A percentile compares a stretch with the other conserved stretches of the same genome.
phyloP scores from a whole-genome alignment of 2,113 vertebrate species.

The Motacilla tschutschensis region DNA sequence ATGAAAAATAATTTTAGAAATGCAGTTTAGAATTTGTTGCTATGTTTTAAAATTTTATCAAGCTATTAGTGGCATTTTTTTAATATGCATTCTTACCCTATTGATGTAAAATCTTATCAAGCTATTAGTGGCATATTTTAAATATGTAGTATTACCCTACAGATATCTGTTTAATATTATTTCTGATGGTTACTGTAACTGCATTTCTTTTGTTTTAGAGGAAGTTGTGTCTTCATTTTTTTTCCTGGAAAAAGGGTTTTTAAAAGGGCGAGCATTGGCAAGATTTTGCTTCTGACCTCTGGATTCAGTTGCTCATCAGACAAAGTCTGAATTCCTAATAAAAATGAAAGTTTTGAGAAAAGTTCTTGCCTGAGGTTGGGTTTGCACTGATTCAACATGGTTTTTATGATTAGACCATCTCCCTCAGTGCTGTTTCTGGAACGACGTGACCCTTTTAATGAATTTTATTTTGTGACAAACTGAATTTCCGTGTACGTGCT shows the following conservation, averaged over 20 bases:
- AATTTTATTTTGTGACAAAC: neutral
- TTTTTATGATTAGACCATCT: neutral
- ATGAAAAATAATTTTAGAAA: neutral
- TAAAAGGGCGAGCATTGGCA: neutral
- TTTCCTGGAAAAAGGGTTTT: neutral
- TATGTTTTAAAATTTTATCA: neutral
- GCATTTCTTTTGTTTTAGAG: neutral
- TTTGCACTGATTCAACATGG: neutral
- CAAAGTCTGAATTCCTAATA: neutral
- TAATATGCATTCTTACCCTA: neutral
- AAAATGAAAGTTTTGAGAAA: neutral
- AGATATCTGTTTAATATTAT: neutral
- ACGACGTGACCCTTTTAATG: neutral
- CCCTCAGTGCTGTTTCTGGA: neutral
- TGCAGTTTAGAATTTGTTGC: neutral
- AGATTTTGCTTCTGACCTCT: neutral
- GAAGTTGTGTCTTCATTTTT: neutral
- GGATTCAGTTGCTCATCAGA: neutral
- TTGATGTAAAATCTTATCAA: neutral
- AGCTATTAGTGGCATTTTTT: neutral
- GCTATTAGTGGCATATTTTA: neutral
- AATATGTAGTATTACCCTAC: neutral
- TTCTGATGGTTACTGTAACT: neutral
- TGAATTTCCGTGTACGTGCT: neutral
- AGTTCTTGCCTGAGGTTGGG: constrained; percentile 1